phyloP scores from a whole-genome alignment of 2,888 invertebrate species.

The Achlya flavicornis region DNA sequence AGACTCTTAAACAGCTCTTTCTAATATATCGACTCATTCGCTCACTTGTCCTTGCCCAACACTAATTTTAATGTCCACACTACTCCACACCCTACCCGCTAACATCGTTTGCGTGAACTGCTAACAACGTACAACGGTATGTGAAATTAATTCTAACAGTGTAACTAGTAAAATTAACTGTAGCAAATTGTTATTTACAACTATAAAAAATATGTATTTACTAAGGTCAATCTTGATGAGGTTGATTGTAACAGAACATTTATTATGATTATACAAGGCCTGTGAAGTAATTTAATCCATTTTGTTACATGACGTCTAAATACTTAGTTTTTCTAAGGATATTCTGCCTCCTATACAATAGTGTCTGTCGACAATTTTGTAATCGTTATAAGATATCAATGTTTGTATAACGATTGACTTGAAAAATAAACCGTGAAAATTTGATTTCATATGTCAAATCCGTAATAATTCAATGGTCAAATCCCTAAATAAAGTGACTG shows the following conservation, averaged over 20 bases:
- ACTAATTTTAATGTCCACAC: neutral
- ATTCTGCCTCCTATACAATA: too few relatives aligned
- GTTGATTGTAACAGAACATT: neutral
- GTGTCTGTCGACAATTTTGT: too few relatives aligned
- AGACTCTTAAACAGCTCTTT: too few relatives aligned
- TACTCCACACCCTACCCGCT: neutral
- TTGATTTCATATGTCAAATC: too few relatives aligned
- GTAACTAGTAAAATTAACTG: neutral
- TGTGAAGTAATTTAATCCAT: neutral
- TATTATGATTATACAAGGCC: neutral
- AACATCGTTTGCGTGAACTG: constrained; percentile 4
- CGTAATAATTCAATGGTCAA: too few relatives aligned
- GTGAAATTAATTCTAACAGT: constrained; percentile 2
- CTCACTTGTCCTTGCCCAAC: neutral
- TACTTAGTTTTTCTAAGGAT: too few relatives aligned
- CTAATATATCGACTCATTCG: neutral
- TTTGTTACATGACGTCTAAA: too few relatives aligned
- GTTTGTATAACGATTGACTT: too few relatives aligned
- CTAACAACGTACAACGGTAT: neutral
- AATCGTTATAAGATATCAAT: too few relatives aligned
- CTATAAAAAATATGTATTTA: neutral
- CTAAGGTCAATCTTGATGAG: neutral
- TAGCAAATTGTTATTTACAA: neutral
- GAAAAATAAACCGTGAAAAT: too few relatives aligned
- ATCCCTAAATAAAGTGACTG: too few relatives aligned